phyloP scores from a whole-genome alignment of 2,797 vertebrate species.

The Amniataba percoides region DNA sequence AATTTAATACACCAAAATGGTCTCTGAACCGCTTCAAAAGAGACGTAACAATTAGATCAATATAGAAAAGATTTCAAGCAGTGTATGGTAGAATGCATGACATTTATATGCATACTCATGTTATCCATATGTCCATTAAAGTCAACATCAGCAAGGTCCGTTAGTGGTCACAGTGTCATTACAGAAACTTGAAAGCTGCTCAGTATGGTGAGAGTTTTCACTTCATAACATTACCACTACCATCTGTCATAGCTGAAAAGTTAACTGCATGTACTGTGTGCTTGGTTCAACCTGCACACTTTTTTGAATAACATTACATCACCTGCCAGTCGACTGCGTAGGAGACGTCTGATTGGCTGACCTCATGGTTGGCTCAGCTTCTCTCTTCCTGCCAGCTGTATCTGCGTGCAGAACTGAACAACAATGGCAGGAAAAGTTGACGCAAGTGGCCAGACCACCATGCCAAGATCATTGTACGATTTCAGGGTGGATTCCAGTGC shows the following conservation, averaged over 20 bases:
- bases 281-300: slow-evolving; percentile 19
- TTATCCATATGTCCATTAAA: background rate
- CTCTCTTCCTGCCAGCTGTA: slow-evolving; percentile 80
- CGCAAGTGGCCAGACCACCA: slow-evolving; percentile 50
- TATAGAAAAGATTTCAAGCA: background rate
- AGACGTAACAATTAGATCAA: background rate
- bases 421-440: slow-evolving; percentile 86
- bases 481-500: slow-evolving; percentile 70
- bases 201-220: slow-evolving; percentile 5
- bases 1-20: background rate
- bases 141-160: background rate
- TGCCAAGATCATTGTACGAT: slow-evolving; percentile 71
- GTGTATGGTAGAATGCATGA: background rate
- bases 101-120: background rate
- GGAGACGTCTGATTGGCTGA: slow-evolving; percentile 68
- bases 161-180: background rate
- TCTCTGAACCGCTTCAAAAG: slow-evolving; percentile 1
- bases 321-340: slow-evolving; percentile 31
- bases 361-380: slow-evolving; percentile 48
- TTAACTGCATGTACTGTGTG: background rate
- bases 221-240: background rate
- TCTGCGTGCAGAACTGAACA: slow-evolving; percentile 38
- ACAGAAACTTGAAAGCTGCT: background rate
- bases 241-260: slow-evolving; percentile 13
- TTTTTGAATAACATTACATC: slow-evolving; percentile 58